Evolutionary conservation across 2,797 vertebrate species (phyloP).

Genomic region (Chelonia mydas): DNA sequence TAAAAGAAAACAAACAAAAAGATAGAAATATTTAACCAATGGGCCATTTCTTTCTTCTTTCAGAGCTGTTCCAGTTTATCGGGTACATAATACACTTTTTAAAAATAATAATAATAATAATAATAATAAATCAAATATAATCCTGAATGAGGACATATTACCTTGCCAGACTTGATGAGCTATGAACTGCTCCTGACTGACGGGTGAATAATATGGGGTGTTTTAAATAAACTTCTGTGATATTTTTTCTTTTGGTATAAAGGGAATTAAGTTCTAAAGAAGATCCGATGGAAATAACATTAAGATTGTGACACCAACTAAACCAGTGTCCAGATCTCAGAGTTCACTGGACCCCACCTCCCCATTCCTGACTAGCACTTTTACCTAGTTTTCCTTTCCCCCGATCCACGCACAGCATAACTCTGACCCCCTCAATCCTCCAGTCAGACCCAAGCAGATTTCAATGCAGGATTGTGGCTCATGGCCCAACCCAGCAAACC

Average conservation of each 20-base stretch:
- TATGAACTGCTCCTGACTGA: conserved; percentile 53
- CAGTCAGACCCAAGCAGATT: not conserved
- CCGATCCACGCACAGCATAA: not conserved
- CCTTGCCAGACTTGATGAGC: conserved; percentile 64
- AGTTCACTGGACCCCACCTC: not conserved
- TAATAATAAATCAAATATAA: conserved; percentile 32
- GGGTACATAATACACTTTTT: conserved; percentile 33
- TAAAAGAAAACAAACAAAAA: not conserved
- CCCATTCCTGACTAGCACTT: conserved; percentile 49
- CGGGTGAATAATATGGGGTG: conserved; percentile 31
- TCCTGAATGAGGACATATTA: conserved; percentile 42
- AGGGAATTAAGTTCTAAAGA: conserved; percentile 43
- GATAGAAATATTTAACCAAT: conserved; percentile 48
- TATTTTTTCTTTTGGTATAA: conserved; percentile 3
- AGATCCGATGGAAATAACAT: conserved; percentile 55
- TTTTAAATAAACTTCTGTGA: conserved; percentile 44
- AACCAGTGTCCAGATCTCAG: conserved; percentile 36
- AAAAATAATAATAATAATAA: not conserved
- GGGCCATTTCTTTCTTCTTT: conserved; percentile 57
- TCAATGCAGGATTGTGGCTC: not conserved
- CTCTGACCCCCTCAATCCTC: conserved; percentile 22
- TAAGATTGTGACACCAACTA: conserved; percentile 69
- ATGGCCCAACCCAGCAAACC: not conserved
- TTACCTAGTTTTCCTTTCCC: conserved; percentile 27
- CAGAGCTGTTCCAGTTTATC: conserved; percentile 61